Conservation (phyloP, 1,140 invertebrate genomes). For the Helicorthomorpha holstii region DNA sequence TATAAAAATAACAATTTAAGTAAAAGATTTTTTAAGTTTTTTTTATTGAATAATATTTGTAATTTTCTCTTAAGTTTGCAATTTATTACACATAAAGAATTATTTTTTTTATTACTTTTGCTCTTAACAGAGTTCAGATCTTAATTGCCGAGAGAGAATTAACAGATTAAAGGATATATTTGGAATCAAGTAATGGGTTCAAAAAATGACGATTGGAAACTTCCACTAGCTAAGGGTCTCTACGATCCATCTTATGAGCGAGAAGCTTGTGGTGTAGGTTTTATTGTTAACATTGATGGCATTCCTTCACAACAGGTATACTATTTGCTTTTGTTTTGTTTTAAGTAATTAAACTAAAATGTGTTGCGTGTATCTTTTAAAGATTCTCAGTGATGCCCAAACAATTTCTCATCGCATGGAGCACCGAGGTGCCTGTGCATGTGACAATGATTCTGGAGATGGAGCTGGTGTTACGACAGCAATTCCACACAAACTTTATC, state of each 20-base stretch:
- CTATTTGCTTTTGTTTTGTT: slow-evolving; percentile 1
- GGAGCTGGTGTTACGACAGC: slow-evolving; percentile 91
- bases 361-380: slow-evolving; percentile 19
- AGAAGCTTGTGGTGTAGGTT: slow-evolving; percentile 96
- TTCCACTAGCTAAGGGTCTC: slow-evolving; percentile 51
- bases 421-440: slow-evolving; percentile 93
- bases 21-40: no score
- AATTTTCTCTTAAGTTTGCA: no score
- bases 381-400: slow-evolving; percentile 90
- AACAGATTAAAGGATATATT: neutral
- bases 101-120: no score
- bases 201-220: slow-evolving; percentile 20
- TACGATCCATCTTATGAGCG: slow-evolving; percentile 87
- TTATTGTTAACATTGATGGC: slow-evolving; percentile 95
- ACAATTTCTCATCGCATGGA: slow-evolving; percentile 89
- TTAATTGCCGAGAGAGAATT: no score
- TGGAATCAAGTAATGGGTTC: neutral
- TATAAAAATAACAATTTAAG: no score
- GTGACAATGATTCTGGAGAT: slow-evolving; percentile 97
- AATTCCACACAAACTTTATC: slow-evolving; percentile 88
- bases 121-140: no score
- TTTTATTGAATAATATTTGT: no score
- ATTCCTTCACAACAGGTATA: slow-evolving; percentile 76
- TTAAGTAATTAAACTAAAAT: neutral
- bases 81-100: no score